Percentiles rank a stretch among this genome's conserved stretches.
These are phyloP conservation scores for Ennomos fuscantarius DNA, from an alignment of 2,888 invertebrate genomes.

Conservation along the genomic window DNA sequence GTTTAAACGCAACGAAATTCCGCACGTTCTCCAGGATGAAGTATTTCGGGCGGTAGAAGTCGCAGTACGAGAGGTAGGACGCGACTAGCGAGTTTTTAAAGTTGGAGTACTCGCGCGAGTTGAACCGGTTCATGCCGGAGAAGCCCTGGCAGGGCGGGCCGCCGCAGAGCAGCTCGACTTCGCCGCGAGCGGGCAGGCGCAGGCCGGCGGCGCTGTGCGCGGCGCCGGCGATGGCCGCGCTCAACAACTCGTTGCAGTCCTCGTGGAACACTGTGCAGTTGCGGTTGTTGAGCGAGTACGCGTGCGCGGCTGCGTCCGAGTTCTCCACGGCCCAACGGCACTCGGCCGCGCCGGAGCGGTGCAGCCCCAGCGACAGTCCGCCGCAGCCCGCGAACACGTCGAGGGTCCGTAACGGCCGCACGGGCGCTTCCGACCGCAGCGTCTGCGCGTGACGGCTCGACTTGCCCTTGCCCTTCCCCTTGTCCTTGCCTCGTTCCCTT, in stretches of 20 bases:
- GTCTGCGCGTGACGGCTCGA: constrained; percentile 67
- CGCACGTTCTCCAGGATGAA: constrained; percentile 94
- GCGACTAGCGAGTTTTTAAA: constrained; percentile 95
- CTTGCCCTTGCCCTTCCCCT: constrained; percentile 70
- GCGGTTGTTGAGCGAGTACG: constrained; percentile 91
- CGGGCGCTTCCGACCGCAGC: constrained; percentile 50
- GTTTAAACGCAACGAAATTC: constrained; percentile 94
- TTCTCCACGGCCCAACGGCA: constrained; percentile 94
- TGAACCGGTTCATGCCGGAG: constrained; percentile 95
- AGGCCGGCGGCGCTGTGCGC: constrained; percentile 78
- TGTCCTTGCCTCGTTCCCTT: constrained; percentile 86
- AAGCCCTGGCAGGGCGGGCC: constrained; percentile 96
- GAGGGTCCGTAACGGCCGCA: constrained; percentile 86
- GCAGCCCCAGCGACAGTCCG: constrained; percentile 91
- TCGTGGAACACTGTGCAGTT: constrained; percentile 91
- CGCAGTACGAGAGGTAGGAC: constrained; percentile 93
- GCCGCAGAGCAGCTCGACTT: constrained; percentile 93
- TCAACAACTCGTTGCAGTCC: constrained; percentile 91
- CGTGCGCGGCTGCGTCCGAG: constrained; percentile 90
- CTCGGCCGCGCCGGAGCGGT: constrained; percentile 88
- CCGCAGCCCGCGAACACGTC: constrained; percentile 96
- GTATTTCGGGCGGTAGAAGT: constrained; percentile 93
- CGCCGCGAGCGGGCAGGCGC: constrained; percentile 89
- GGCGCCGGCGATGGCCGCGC: constrained; percentile 87
- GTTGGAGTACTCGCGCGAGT: constrained; percentile 92